A percentile compares a stretch with the other conserved stretches of the same genome.
phyloP scores from a whole-genome alignment of 2,113 vertebrate species.

The Tonatia bakeri region DNA sequence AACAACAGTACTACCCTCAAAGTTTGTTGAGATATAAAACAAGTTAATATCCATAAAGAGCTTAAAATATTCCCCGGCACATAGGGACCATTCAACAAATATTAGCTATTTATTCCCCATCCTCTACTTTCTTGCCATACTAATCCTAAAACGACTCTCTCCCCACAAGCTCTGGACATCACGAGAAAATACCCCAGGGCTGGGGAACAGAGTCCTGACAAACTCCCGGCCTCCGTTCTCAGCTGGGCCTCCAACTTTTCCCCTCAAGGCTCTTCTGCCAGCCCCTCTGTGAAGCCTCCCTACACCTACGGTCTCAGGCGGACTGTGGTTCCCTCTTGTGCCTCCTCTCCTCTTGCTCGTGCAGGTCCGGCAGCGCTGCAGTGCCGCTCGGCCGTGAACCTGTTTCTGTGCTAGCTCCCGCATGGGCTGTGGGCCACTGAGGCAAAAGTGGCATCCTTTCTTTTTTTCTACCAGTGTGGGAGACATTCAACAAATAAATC shows the following conservation, averaged over 20 bases:
- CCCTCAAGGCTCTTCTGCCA: background rate
- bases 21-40: slow-evolving; percentile 20
- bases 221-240: background rate
- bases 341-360: background rate
- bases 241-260: background rate
- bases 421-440: background rate
- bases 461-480: background rate
- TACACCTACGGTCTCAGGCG: background rate
- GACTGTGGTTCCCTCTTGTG: background rate
- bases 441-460: background rate
- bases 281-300: background rate
- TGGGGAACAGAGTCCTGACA: background rate
- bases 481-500: slow-evolving; percentile 8
- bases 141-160: slow-evolving; percentile 1
- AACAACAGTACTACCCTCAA: background rate
- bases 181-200: background rate
- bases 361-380: background rate
- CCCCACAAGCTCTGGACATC: background rate
- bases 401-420: slow-evolving; percentile 13
- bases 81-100: background rate
- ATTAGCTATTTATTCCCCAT: slow-evolving; percentile 3
- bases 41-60: slow-evolving; percentile 15
- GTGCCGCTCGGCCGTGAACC: background rate
- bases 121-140: slow-evolving; percentile 17
- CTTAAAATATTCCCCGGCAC: slow-evolving; percentile 8